Percentiles rank a stretch among this genome's conserved stretches.
Evolutionary conservation across 2,797 vertebrate genomes (phyloP).

Genomic region (Bothrops alternatus): DNA sequence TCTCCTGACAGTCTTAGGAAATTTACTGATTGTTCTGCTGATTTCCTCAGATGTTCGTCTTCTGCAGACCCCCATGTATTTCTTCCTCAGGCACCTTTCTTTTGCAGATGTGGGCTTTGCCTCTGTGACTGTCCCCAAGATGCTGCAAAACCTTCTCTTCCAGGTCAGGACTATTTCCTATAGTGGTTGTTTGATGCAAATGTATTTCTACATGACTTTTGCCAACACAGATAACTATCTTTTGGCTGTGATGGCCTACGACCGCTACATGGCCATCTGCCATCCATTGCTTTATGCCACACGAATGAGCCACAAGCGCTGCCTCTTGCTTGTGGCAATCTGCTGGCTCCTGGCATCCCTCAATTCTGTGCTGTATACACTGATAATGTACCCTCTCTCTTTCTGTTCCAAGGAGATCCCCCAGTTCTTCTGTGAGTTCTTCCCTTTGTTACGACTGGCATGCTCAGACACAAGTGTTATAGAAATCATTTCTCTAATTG

Average conservation of each 20-base stretch:
- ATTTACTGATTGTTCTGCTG: slow-evolving; percentile 31
- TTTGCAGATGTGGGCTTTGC: slow-evolving; percentile 53
- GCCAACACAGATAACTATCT: slow-evolving; percentile 68
- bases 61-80: slow-evolving; percentile 51
- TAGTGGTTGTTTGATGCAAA: slow-evolving; percentile 64
- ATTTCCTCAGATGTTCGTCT: slow-evolving; percentile 37
- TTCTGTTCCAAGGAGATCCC: slow-evolving; percentile 47
- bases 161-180: slow-evolving; percentile 35
- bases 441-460: slow-evolving; percentile 41
- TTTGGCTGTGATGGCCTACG: slow-evolving; percentile 67
- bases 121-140: slow-evolving; percentile 38
- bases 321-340: slow-evolving; percentile 1
- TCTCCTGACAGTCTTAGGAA: slow-evolving; percentile 29
- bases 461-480: slow-evolving; percentile 40
- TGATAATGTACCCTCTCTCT: slow-evolving; percentile 26
- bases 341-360: slow-evolving; percentile 38
- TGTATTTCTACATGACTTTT: slow-evolving; percentile 67
- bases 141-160: slow-evolving; percentile 41
- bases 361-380: slow-evolving; percentile 39
- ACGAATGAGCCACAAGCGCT: slow-evolving; percentile 56
- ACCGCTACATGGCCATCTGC: slow-evolving; percentile 67
- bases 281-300: slow-evolving; percentile 63
- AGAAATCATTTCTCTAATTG: slow-evolving; percentile 24
- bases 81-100: slow-evolving; percentile 51
- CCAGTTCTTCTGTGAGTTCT: slow-evolving; percentile 57